Evolutionary conservation across 1,140 invertebrate genomes (phyloP).

Genomic region (Zelostemma sp.): DNA sequence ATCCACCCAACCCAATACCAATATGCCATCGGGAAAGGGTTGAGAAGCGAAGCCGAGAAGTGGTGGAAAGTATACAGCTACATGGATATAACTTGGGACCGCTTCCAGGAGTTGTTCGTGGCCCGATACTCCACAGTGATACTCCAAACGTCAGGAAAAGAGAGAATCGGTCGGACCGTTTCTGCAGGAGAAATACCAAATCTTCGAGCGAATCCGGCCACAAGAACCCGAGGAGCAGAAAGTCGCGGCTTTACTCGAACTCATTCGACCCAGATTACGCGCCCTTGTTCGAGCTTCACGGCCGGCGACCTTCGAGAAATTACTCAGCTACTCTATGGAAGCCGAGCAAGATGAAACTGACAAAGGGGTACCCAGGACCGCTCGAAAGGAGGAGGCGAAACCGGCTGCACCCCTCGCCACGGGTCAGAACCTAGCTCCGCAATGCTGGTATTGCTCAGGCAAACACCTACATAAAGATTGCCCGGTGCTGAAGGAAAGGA

Average conservation of each 20-base stretch:
- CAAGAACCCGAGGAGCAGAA: conserved; percentile 14
- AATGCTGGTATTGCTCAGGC: too few species aligned
- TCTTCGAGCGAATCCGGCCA: conserved; percentile 20
- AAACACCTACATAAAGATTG: too few species aligned
- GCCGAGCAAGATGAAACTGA: conserved; percentile 16
- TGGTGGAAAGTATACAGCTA: conserved; percentile 31
- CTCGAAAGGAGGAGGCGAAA: background rate
- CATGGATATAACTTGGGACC: conserved; percentile 22
- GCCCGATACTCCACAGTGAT: conserved; percentile 24
- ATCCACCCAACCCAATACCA: background rate
- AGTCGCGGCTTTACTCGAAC: conserved; percentile 7
- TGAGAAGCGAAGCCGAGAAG: conserved; percentile 26
- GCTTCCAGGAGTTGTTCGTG: conserved; percentile 20
- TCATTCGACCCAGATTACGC: conserved; percentile 6
- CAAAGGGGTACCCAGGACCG: background rate
- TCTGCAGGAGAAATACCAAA: conserved; percentile 26
- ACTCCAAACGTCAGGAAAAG: conserved; percentile 19
- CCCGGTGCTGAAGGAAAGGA: too few species aligned
- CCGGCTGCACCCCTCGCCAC: too few species aligned
- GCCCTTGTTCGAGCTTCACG: background rate
- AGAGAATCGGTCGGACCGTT: conserved; percentile 24
- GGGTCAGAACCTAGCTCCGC: too few species aligned
- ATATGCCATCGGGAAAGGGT: conserved; percentile 1
- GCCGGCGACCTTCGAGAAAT: background rate
- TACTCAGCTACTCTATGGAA: conserved; percentile 13